These are phyloP conservation scores for Caenorhabditis parvicauda DNA, from an alignment of 2,888 invertebrate genomes.

Conservation along the genomic window DNA sequence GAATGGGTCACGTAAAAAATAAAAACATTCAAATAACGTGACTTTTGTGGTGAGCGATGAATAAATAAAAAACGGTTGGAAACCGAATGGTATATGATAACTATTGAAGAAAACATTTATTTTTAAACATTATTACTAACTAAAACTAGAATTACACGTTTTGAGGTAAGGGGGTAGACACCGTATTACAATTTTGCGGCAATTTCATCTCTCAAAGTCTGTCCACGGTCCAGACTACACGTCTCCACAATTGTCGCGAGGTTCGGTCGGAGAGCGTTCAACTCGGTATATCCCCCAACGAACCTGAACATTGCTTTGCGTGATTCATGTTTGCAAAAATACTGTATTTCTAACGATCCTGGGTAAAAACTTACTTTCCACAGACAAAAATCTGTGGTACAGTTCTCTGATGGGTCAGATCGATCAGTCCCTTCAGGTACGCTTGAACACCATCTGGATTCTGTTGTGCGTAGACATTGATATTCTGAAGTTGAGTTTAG, in stretches of 20 bases:
- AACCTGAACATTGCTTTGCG: conserved; percentile 16
- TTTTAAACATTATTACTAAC: no score
- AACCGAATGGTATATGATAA: no score
- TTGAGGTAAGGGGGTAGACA: background rate
- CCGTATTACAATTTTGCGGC: conserved; percentile 13
- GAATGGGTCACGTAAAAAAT: no score
- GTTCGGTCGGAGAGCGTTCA: conserved; percentile 28
- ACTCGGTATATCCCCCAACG: conserved; percentile 39
- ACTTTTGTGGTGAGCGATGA: no score
- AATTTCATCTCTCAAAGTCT: conserved; percentile 21
- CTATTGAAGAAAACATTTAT: no score
- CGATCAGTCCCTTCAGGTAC: conserved; percentile 30
- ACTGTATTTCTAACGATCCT: background rate
- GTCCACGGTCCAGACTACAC: conserved; percentile 29
- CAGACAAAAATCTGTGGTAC: conserved; percentile 61
- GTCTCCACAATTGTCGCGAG: conserved; percentile 25
- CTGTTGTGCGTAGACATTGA: conserved; percentile 25
- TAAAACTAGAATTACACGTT: no score
- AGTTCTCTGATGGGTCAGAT: conserved; percentile 38
- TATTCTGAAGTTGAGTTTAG: conserved; percentile 34
- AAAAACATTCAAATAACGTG: no score
- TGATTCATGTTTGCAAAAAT: background rate
- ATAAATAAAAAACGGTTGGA: no score
- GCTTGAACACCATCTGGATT: conserved; percentile 20
- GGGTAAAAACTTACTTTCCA: conserved; percentile 32